phyloP scores from a whole-genome alignment of 1,140 invertebrate species.

The Batillaria attramentaria region DNA sequence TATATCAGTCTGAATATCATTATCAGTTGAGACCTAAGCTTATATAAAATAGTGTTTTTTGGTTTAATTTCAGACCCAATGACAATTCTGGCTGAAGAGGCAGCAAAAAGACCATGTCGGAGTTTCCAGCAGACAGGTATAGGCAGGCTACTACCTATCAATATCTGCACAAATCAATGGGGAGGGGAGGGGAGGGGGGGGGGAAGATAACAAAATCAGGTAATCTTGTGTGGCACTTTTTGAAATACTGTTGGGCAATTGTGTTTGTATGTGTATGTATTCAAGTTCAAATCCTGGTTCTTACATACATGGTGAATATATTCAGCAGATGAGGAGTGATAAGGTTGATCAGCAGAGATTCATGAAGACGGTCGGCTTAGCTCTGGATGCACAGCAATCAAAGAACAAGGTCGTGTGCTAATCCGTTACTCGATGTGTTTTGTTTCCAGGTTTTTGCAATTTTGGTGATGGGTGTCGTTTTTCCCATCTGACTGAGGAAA shows the following conservation, averaged over 20 bases:
- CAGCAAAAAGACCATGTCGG: slow-evolving; percentile 6
- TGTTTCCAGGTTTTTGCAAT: slow-evolving; percentile 45
- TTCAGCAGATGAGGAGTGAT: too few species aligned
- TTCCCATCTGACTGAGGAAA: slow-evolving; percentile 48
- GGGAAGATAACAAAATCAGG: too few species aligned
- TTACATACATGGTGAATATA: not conserved
- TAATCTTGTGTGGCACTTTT: not conserved
- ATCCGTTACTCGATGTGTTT: not conserved
- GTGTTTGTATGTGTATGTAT: not conserved
- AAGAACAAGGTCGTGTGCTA: not conserved
- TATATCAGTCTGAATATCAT: not conserved
- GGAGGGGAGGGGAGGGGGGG: too few species aligned
- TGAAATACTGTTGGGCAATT: not conserved
- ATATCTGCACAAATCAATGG: too few species aligned
- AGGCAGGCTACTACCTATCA: too few species aligned
- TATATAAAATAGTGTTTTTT: not conserved
- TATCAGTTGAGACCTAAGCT: not conserved
- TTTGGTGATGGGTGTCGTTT: slow-evolving; percentile 49
- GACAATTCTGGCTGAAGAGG: not conserved
- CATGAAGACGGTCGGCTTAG: too few species aligned
- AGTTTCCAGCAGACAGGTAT: slow-evolving; percentile 9
- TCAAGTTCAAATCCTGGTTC: not conserved
- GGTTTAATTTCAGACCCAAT: slow-evolving; percentile 1
- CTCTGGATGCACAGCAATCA: too few species aligned
- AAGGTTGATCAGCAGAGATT: too few species aligned